phyloP scores from a whole-genome alignment of 2,113 vertebrate genomes.

The Tautogolabrus adspersus region DNA sequence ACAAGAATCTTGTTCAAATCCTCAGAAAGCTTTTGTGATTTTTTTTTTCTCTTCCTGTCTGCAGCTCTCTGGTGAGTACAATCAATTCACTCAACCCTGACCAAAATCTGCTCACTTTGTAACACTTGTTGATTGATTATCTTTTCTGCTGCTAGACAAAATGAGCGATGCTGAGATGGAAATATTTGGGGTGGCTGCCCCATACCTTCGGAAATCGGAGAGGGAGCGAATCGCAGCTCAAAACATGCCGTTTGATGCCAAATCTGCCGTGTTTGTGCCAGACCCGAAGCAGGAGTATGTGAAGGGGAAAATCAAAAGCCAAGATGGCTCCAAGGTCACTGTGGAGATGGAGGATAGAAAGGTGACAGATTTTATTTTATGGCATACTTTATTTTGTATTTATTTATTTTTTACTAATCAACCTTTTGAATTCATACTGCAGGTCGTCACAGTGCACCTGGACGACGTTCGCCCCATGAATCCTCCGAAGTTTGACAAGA shows the following conservation, averaged over 20 bases:
- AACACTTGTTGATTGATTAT: not conserved
- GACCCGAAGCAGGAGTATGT: not conserved
- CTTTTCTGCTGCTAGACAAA: not conserved
- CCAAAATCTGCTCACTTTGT: not conserved
- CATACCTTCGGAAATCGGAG: not conserved
- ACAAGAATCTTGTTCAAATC: not conserved
- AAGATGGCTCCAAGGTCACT: not conserved
- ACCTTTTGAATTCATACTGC: conserved; percentile 3
- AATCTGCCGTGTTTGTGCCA: not conserved
- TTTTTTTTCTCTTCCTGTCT: not conserved
- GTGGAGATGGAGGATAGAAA: not conserved
- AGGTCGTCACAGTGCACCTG: conserved; percentile 88
- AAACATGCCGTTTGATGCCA: not conserved
- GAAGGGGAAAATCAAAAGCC: not conserved
- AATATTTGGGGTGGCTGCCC: not conserved
- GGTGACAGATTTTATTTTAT: not conserved
- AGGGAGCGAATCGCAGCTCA: not conserved
- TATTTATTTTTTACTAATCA: not conserved
- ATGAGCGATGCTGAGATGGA: not conserved
- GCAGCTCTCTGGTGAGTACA: not conserved
- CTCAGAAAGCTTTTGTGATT: no score
- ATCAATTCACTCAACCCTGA: not conserved
- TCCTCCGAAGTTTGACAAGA: conserved; percentile 90
- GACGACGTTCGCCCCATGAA: conserved; percentile 89
- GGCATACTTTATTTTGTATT: not conserved